These are phyloP conservation scores for Apodemus sylvaticus DNA, from an alignment of 2,113 vertebrate genomes.

Conservation along the genomic window DNA sequence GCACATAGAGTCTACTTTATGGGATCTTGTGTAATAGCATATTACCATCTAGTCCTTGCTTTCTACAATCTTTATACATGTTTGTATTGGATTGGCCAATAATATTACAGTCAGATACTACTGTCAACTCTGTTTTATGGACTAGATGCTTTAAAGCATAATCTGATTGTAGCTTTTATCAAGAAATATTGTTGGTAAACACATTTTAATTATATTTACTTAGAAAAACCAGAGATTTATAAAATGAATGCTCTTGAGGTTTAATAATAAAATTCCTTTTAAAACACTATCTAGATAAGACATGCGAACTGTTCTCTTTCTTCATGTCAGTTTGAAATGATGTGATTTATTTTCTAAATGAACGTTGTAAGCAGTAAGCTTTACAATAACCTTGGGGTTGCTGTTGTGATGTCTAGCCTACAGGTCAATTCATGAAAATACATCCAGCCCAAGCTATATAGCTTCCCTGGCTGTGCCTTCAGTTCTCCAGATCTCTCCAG, in stretches of 20 bases:
- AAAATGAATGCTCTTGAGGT: background rate
- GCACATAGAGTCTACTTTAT: background rate
- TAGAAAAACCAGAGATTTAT: background rate
- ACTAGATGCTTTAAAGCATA: background rate
- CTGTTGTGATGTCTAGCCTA: rapidly evolving
- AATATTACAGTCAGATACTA: background rate
- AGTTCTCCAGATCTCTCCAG: background rate
- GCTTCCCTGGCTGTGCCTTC: background rate
- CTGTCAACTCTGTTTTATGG: background rate
- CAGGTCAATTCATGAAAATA: background rate
- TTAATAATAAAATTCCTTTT: background rate
- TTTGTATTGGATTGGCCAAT: background rate
- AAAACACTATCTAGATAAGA: background rate
- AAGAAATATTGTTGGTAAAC: background rate
- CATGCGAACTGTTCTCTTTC: rapidly evolving
- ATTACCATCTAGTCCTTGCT: background rate
- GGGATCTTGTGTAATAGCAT: too few relatives aligned
- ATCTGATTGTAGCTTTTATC: background rate
- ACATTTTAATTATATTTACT: background rate
- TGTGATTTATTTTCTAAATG: background rate
- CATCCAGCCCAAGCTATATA: rapidly evolving
- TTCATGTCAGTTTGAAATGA: background rate
- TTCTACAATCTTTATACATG: background rate
- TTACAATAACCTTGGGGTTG: too few relatives aligned
- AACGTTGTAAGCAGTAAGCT: background rate